These are phyloP conservation scores for Synergus itoensis DNA, from an alignment of 2,888 invertebrate genomes.

Conservation along the genomic window DNA sequence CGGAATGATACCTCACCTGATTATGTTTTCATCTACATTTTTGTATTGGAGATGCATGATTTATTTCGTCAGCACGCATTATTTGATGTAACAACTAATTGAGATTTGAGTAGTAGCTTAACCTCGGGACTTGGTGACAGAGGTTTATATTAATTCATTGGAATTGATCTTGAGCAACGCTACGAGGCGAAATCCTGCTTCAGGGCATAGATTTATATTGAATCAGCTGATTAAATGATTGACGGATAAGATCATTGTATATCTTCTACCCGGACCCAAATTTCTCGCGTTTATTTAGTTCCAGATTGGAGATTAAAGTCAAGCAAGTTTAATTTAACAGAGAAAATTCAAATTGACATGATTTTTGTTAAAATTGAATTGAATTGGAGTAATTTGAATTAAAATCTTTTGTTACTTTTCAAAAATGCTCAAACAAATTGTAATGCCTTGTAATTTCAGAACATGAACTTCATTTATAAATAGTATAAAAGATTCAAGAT, in stretches of 20 bases:
- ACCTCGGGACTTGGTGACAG: conserved; percentile 58
- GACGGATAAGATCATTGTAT: conserved; percentile 70
- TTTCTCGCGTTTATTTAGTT: not conserved
- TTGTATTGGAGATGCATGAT: conserved; percentile 3
- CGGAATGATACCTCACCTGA: conserved; percentile 39
- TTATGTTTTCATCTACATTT: conserved; percentile 32
- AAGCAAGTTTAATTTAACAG: too few species aligned
- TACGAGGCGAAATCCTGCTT: conserved; percentile 68
- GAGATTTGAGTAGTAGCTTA: conserved; percentile 52
- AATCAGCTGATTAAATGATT: conserved; percentile 75
- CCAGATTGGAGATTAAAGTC: too few species aligned
- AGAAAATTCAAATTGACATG: too few species aligned
- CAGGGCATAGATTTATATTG: conserved; percentile 76
- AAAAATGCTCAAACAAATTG: too few species aligned
- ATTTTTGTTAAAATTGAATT: too few species aligned
- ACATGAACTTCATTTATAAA: too few species aligned
- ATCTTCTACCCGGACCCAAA: conserved; percentile 35
- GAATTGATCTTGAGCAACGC: conserved; percentile 73
- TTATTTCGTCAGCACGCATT: conserved; percentile 33
- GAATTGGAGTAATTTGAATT: too few species aligned
- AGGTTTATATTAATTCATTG: conserved; percentile 75
- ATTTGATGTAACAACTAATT: conserved; percentile 31
- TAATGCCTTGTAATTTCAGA: too few species aligned
- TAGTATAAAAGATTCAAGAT: not conserved
- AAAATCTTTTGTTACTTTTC: too few species aligned